Conservation (phyloP, 2,113 vertebrate genomes). For the Campylomormyrus tamandua region DNA sequence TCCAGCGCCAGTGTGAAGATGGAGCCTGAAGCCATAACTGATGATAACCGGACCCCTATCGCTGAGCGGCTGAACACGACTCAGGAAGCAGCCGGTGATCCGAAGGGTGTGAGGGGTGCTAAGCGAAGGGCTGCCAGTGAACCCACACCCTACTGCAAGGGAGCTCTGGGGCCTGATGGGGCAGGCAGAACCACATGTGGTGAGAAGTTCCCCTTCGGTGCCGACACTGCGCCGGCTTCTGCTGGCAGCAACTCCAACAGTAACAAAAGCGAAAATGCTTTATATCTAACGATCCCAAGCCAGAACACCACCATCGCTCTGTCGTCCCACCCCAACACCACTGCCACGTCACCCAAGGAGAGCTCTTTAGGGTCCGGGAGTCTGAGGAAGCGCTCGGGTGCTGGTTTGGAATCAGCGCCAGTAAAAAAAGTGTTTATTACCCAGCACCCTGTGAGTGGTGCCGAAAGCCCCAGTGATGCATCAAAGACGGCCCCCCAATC, state of each 20-base stretch:
- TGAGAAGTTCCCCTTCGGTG: conserved; percentile 52
- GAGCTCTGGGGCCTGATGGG: conserved; percentile 61
- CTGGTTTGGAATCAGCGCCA: conserved; percentile 72
- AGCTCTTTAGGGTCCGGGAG: conserved; percentile 69
- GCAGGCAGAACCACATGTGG: conserved; percentile 68
- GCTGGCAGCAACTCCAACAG: conserved; percentile 69
- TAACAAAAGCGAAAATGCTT: conserved; percentile 66
- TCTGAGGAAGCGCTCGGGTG: conserved; percentile 72
- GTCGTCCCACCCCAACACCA: conserved; percentile 61
- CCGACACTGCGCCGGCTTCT: conserved; percentile 61
- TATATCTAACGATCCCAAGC: conserved; percentile 69
- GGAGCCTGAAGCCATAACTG: conserved; percentile 65
- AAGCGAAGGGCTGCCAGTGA: conserved; percentile 73
- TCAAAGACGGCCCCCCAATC: conserved; percentile 56
- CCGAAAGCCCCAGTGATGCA: conserved; percentile 45
- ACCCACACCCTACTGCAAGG: conserved; percentile 65
- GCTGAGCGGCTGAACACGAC: conserved; percentile 44
- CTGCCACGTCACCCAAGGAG: conserved; percentile 63
- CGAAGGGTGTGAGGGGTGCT: conserved; percentile 60
- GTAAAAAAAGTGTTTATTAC: conserved; percentile 73
- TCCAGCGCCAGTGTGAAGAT: conserved; percentile 65
- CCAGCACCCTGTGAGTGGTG: conserved; percentile 47
- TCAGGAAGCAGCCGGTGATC: conserved; percentile 45
- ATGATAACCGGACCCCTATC: conserved; percentile 50
- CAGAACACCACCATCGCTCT: conserved; percentile 69